Conservation (phyloP, 2,113 vertebrate genomes). For the Siniperca knerii region DNA sequence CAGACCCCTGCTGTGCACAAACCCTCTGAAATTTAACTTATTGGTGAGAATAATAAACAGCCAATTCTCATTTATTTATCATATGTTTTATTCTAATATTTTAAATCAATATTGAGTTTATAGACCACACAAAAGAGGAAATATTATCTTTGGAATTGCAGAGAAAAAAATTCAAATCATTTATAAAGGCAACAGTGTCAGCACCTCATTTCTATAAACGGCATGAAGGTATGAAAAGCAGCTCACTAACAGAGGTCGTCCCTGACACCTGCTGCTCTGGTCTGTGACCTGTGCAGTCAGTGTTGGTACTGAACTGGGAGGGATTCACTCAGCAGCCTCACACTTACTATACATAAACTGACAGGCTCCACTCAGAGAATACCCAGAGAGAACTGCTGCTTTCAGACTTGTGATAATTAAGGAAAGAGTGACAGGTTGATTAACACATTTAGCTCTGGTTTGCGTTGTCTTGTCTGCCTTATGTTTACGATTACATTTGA, state of each 20-base stretch:
- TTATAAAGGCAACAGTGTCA: neutral
- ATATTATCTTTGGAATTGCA: neutral
- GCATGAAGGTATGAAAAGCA: constrained; percentile 14
- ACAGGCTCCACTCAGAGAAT: constrained; percentile 20
- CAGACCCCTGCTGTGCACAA: neutral
- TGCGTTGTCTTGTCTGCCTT: neutral
- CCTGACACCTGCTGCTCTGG: constrained; percentile 31
- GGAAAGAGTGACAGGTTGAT: constrained; percentile 3
- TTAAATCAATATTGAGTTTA: neutral
- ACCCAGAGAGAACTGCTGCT: constrained; percentile 16
- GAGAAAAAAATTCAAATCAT: too few species aligned
- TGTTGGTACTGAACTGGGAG: neutral
- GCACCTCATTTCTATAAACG: constrained; percentile 14
- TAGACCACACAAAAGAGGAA: neutral
- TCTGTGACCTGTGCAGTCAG: neutral
- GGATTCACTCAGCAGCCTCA: constrained; percentile 16
- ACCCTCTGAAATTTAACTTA: neutral
- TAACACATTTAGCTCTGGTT: neutral
- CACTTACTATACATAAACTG: constrained; percentile 6
- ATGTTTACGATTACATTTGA: neutral
- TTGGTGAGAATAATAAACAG: neutral
- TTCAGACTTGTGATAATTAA: constrained; percentile 12
- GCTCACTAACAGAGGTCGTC: neutral
- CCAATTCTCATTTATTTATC: neutral
- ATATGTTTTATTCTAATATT: neutral